phyloP scores from a whole-genome alignment of 1,140 invertebrate species.

The Ips typographus region DNA sequence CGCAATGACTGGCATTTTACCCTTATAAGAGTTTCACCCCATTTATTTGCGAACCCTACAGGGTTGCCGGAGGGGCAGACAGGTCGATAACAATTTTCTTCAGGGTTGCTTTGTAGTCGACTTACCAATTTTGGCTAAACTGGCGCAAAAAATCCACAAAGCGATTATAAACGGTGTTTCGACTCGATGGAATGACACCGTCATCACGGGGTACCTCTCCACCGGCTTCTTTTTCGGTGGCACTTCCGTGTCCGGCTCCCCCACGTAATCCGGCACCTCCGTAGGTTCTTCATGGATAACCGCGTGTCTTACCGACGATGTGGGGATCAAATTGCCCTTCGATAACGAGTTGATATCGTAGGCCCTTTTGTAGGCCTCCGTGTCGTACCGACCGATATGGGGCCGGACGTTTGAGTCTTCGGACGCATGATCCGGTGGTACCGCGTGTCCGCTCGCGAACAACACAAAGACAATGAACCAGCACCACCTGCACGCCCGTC shows the following conservation, averaged over 20 bases:
- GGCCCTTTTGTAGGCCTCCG: constrained; percentile 31
- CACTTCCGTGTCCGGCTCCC: constrained; percentile 3
- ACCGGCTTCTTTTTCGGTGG: constrained; percentile 41
- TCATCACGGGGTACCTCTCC: constrained; percentile 70
- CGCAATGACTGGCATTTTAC: too few species aligned
- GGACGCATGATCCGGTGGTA: constrained; percentile 44
- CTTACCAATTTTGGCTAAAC: constrained; percentile 93
- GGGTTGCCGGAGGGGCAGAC: too few species aligned
- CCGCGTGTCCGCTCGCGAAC: constrained; percentile 31
- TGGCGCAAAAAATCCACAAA: constrained; percentile 92
- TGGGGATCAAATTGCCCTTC: constrained; percentile 33
- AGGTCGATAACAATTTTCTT: too few species aligned
- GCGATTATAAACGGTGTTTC: constrained; percentile 92
- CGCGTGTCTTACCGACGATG: constrained; percentile 13
- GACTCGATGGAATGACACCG: constrained; percentile 83
- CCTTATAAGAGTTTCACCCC: too few species aligned
- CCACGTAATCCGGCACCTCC: constrained; percentile 22
- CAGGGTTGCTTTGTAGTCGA: constrained; percentile 29
- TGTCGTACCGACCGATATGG: constrained; percentile 33
- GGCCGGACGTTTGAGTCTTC: constrained; percentile 34
- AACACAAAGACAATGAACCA: constrained; percentile 43
- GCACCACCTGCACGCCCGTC: constrained; percentile 57
- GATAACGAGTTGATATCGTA: constrained; percentile 37
- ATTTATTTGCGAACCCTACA: too few species aligned
- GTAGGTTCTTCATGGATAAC: constrained; percentile 31